These are phyloP conservation scores for Rousettus leschenaultii DNA, from an alignment of 2,113 vertebrate genomes.

Conservation along the genomic window DNA sequence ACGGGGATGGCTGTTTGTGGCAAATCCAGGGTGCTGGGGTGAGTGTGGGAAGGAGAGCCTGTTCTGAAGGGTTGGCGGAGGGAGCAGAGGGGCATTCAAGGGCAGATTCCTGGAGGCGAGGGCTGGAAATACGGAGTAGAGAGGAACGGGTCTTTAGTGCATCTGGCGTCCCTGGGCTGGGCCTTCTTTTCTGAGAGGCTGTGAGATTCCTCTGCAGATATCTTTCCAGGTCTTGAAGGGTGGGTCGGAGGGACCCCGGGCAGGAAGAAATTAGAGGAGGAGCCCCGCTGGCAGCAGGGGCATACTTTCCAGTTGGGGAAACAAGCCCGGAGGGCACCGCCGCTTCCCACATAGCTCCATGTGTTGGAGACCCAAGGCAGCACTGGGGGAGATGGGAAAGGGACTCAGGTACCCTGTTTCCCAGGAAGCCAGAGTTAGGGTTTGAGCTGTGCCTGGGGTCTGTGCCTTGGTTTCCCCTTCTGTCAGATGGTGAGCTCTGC, in stretches of 20 bases:
- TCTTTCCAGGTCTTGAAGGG: not conserved
- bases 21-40: not conserved
- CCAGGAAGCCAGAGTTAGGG: not conserved
- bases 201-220: not conserved
- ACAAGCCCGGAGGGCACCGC: not conserved
- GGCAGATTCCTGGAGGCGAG: not conserved
- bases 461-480: slow-evolving; percentile 16
- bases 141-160: not conserved
- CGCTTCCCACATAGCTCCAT: not conserved
- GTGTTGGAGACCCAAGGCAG: not conserved
- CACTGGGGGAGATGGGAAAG: not conserved
- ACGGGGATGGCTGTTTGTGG: not conserved
- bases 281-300: not conserved
- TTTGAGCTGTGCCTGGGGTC: too few relatives aligned
- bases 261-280: not conserved
- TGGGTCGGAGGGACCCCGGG: not conserved
- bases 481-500: not conserved
- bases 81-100: not conserved
- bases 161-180: not conserved
- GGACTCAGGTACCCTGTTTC: not conserved
- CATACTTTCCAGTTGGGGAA: not conserved
- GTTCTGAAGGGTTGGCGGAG: not conserved
- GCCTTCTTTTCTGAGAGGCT: not conserved
- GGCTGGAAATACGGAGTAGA: not conserved
- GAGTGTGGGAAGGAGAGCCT: not conserved